Evolutionary conservation across 2,113 vertebrate species (phyloP), one percentile per base, ranked within the genome.

Genomic region (Rhinolophus sinicus): DNA sequence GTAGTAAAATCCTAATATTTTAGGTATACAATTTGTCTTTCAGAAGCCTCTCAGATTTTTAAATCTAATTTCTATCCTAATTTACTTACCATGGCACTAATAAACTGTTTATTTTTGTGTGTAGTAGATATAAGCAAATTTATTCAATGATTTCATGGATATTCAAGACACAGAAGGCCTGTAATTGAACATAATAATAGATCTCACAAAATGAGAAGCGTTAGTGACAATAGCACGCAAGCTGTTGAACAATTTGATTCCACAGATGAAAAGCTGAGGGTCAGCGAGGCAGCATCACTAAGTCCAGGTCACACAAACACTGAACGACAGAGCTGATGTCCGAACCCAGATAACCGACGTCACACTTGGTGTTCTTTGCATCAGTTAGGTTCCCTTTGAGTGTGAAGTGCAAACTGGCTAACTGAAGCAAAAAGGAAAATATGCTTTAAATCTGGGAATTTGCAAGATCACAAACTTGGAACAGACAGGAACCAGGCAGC

Each of bases 131-230:
- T 64, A 90, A 85, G 82, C 85, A 80, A 93, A 95, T 92, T 21
- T 86, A 96, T 69, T 93, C 86, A 94, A 72, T 93, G 40, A 92
- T 65, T 93, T 77, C 64, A 89, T 90, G 69, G 72, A 80, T 96
- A 96, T 73, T 94, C 54, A 88, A 84, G 75, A 94, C 72, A 90
- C 13, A 90, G 65, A 72, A 62, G 35, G 76, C 28, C 91, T 88
- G 1, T 92, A 96, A 97, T 64, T 93, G 69, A 95, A 84, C 50
- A 84, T 92, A 96, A 90, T 96, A 92, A 90, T 30, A 92, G 94
- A 81, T 30, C 58, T 92, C 60, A 60, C 69, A 90, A 95, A 96
- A 87, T 94, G 58, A 84, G 50, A 92, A 83, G 11, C 22, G 28
- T 84, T 52, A 50, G 40, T 81, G 54, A 83, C 52, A 92, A 95